These are phyloP conservation scores for Poliocrania exsul DNA, from an alignment of 2,797 vertebrate genomes.

Conservation along the genomic window DNA sequence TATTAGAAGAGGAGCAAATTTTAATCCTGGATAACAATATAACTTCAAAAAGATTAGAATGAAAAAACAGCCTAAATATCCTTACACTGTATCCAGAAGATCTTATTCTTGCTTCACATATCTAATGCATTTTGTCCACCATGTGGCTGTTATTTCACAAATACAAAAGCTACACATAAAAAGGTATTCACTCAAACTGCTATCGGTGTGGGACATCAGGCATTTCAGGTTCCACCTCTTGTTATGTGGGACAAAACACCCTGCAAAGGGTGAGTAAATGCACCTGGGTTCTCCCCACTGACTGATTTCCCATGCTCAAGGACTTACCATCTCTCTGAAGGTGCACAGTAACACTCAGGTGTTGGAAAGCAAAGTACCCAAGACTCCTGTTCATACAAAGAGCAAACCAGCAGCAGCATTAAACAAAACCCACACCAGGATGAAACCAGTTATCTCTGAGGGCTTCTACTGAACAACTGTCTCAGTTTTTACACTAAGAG, in stretches of 20 bases:
- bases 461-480: background rate
- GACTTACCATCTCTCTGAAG: background rate
- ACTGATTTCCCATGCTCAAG: background rate
- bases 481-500: background rate
- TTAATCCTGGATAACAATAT: background rate
- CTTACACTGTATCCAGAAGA: background rate
- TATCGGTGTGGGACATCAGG: background rate
- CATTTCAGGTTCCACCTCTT: too few species aligned
- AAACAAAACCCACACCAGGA: background rate
- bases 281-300: background rate
- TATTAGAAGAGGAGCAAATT: background rate
- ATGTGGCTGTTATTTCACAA: accelerated
- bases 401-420: background rate
- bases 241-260: background rate
- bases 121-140: background rate
- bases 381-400: background rate
- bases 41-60: background rate
- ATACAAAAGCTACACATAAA: background rate
- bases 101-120: background rate
- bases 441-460: background rate
- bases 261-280: background rate
- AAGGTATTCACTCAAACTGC: background rate
- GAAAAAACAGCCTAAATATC: background rate
- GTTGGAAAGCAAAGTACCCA: background rate
- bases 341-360: accelerated